Conservation (phyloP, 1,140 invertebrate genomes). For the Brachionus plicatilis region DNA sequence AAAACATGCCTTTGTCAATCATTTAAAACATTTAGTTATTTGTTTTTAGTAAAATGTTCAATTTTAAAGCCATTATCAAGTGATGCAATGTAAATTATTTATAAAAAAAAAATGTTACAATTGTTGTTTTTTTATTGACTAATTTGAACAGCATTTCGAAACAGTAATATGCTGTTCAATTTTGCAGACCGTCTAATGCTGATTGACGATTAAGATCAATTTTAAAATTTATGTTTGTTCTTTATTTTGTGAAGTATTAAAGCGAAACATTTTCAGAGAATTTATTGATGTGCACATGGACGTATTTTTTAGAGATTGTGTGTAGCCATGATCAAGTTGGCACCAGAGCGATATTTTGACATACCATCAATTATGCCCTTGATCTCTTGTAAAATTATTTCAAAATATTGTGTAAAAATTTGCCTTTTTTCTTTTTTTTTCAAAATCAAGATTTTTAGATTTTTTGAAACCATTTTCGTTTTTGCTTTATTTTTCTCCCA, state of each 20-base stretch:
- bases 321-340: not conserved
- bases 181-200: not conserved
- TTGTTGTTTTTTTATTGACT: not conserved
- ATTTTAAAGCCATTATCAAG: not conserved
- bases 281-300: not conserved
- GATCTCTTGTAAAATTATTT: not conserved
- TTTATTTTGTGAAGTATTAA: not conserved
- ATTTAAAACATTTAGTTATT: conserved; percentile 8
- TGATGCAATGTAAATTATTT: not conserved
- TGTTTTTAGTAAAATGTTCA: conserved; percentile 3
- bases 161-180: not conserved
- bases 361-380: not conserved
- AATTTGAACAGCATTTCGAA: not conserved
- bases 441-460: not conserved
- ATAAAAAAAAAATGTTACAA: not conserved
- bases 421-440: not conserved
- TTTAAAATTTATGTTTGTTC: not conserved
- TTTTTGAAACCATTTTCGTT: not conserved
- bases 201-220: not conserved
- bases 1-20: not conserved
- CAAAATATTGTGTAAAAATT: not conserved
- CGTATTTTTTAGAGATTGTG: not conserved
- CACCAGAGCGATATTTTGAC: not conserved
- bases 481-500: not conserved
- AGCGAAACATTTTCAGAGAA: not conserved